A percentile compares a stretch with the other conserved stretches of the same genome.
These are phyloP conservation scores for Argentina silus DNA, from an alignment of 2,797 vertebrate species.

Conservation along the genomic window DNA sequence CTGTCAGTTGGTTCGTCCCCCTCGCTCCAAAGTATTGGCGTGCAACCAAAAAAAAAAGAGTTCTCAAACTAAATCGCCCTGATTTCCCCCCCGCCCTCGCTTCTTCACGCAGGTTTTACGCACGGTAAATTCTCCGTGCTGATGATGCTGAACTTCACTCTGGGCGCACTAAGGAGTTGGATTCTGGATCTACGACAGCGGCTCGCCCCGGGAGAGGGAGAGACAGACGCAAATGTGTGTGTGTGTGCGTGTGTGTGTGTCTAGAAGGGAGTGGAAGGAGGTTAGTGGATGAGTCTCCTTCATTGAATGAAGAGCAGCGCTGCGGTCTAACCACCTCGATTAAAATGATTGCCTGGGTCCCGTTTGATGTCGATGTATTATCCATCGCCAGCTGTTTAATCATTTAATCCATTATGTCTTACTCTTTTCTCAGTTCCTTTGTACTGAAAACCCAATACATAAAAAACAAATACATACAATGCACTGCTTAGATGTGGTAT, in stretches of 20 bases:
- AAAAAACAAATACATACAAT: too few species aligned
- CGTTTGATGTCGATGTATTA: too few species aligned
- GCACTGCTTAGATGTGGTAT: too few species aligned
- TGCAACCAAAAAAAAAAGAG: not conserved
- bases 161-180: slow-evolving; percentile 41
- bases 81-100: not conserved
- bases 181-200: slow-evolving; percentile 40
- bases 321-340: not conserved
- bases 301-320: not conserved
- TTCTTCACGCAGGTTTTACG: not conserved
- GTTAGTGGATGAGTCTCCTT: slow-evolving; percentile 23
- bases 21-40: not conserved
- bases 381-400: too few species aligned
- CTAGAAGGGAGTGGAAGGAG: slow-evolving; percentile 48
- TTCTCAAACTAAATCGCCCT: not conserved
- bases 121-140: not conserved
- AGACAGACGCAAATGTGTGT: slow-evolving; percentile 33
- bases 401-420: too few species aligned
- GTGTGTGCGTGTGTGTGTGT: slow-evolving; percentile 1
- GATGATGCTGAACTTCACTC: slow-evolving; percentile 55
- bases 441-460: too few species aligned
- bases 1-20: not conserved
- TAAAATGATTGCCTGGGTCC: too few species aligned
- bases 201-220: slow-evolving; percentile 41
- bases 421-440: too few species aligned